Base-by-base conservation (phyloP, 2,888 invertebrate genomes). In the Lasioglossum pauxillum region DNA sequence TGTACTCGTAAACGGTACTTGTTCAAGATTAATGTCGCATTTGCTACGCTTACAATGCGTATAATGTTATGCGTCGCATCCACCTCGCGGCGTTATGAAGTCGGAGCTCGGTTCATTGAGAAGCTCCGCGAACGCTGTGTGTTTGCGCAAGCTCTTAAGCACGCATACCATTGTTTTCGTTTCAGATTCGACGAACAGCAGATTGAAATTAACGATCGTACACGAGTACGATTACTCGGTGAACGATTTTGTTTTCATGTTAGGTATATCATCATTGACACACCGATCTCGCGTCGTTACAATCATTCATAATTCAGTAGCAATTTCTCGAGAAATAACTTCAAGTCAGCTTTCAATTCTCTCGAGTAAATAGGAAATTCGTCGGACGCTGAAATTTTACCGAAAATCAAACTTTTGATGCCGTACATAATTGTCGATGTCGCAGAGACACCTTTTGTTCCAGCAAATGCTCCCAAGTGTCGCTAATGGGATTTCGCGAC, bases 21-120 rank as follows among this genome's bases (percentile, higher is more conserved):
- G 75, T 41, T 19, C 82, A 10, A 71, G 82, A 85, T 78, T 85
- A 77, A 81, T 81, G 75, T 84, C 81, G 77, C 71, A 81, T 75
- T 85, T 77, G 76, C 49, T 74, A 77, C 77, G 80, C 80, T 81
- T 35, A 35, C 41, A 49, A 79, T 46, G 44, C 67, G 64, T 57
- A 76, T 84, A 84, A 85, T 84, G 79, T 67, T 76, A 76, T 72
- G 57, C 67, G 38, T 31, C 38, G 31, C 23, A 85, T 35, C 64
- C 57, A 41, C 78, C 64, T 75, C 69, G 27, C 53, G 16, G 75
- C 41, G 72, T 64, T 79, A 67, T 19, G 31, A 35, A 78, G 72
- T 53, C 16, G 4, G 12, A 14, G n/a, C 41, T n/a, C 41, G 14
- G 71, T 71, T n/a, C 71, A 44, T 71, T 71, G 41, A 71, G 41